A percentile compares a stretch with the other conserved stretches of the same genome.
These are phyloP conservation scores for Nesidiocoris tenuis DNA, from an alignment of 2,888 invertebrate species.

Conservation along the genomic window DNA sequence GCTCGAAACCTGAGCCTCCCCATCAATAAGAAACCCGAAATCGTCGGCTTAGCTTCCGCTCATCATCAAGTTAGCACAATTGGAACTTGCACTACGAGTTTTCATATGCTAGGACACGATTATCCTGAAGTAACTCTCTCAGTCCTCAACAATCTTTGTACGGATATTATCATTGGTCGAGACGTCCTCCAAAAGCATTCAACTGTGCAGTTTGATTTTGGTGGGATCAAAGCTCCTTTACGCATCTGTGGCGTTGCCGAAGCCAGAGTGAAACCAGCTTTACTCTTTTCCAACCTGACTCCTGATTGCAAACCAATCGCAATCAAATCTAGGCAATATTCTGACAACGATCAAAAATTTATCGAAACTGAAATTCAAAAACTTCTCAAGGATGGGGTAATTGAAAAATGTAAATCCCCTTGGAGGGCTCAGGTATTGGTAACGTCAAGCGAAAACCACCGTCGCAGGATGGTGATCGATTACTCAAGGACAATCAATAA, in stretches of 20 bases:
- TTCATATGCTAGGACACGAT: neutral
- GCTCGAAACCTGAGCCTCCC: neutral
- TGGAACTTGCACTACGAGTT: neutral
- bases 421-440: conserved; percentile 18
- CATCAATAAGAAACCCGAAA: too few relatives aligned
- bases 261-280: neutral
- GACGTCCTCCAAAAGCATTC: neutral
- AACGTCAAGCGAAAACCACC: neutral
- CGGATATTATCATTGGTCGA: neutral
- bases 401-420: conserved; percentile 5
- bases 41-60: neutral
- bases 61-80: neutral
- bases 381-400: neutral
- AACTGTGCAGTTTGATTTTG: conserved; percentile 1
- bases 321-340: neutral
- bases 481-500: conserved; percentile 23
- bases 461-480: neutral
- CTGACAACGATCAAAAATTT: neutral
- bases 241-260: neutral
- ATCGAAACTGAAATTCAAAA: conserved; percentile 6
- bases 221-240: neutral
- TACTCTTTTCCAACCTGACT: too few relatives aligned
- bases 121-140: conserved; percentile 1
- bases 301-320: neutral
- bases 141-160: neutral